These are phyloP conservation scores for Corythornis leucogaster DNA, from an alignment of 2,797 vertebrate species.

Conservation along the genomic window DNA sequence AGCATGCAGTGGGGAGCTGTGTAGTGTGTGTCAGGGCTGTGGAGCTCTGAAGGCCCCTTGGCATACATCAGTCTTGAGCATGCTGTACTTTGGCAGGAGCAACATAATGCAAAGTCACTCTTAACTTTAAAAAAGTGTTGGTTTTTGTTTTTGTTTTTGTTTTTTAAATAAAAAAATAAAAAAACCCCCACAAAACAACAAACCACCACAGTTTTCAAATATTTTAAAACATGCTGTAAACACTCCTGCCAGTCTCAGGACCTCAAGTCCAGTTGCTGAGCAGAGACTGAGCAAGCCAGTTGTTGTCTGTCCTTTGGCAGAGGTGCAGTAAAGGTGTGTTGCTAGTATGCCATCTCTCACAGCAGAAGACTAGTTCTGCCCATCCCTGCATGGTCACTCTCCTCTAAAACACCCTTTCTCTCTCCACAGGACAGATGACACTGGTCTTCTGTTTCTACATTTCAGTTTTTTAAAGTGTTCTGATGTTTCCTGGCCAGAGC, in stretches of 20 bases:
- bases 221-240: not conserved
- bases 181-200: too few relatives aligned
- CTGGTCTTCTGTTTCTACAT: not conserved
- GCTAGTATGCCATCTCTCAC: not conserved
- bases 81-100: not conserved
- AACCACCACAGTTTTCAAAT: too few relatives aligned
- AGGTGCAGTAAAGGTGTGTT: not conserved
- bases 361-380: not conserved
- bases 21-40: rapidly evolving
- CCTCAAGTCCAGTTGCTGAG: not conserved
- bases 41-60: not conserved
- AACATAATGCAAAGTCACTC: not conserved
- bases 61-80: not conserved
- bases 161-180: too few relatives aligned
- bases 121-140: not conserved
- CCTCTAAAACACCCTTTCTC: not conserved
- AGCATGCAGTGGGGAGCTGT: not conserved
- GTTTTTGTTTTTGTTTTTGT: too few relatives aligned
- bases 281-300: not conserved
- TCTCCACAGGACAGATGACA: not conserved
- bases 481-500: not conserved
- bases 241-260: not conserved
- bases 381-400: not conserved
- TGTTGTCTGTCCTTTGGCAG: not conserved
- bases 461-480: not conserved